Conservation (phyloP, 2,797 vertebrate genomes). For the Calcarius lapponicus region DNA sequence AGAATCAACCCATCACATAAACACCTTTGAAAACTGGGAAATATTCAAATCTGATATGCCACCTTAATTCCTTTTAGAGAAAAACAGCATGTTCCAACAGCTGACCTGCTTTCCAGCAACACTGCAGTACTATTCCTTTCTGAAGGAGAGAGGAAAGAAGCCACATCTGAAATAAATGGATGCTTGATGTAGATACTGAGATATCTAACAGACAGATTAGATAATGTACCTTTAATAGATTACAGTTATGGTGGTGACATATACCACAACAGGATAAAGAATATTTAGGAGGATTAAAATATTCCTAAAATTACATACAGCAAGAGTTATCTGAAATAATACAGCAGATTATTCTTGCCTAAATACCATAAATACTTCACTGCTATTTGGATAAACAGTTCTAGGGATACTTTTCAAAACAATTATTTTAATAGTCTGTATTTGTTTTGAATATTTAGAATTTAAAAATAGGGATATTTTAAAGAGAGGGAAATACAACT, state of each 20-base stretch:
- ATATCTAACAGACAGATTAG: background rate
- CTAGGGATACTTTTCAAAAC: background rate
- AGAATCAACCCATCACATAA: background rate
- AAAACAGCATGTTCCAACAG: background rate
- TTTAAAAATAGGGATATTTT: background rate
- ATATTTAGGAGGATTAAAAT: constrained; percentile 24
- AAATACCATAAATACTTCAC: background rate
- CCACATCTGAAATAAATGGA: background rate
- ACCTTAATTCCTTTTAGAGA: background rate
- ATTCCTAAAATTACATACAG: background rate
- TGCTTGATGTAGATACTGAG: background rate
- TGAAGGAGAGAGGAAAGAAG: background rate
- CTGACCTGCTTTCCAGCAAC: background rate
- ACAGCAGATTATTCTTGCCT: background rate
- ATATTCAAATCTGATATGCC: background rate
- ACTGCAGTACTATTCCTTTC: background rate
- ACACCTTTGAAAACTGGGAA: background rate
- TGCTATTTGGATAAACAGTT: background rate
- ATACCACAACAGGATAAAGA: background rate
- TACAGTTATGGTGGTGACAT: background rate
- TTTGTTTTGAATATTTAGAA: background rate
- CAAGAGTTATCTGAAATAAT: background rate
- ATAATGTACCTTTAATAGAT: background rate
- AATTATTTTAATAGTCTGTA: background rate
- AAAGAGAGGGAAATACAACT: background rate